Conservation (phyloP, 2,797 vertebrate genomes). For the Anguilla obscura region DNA sequence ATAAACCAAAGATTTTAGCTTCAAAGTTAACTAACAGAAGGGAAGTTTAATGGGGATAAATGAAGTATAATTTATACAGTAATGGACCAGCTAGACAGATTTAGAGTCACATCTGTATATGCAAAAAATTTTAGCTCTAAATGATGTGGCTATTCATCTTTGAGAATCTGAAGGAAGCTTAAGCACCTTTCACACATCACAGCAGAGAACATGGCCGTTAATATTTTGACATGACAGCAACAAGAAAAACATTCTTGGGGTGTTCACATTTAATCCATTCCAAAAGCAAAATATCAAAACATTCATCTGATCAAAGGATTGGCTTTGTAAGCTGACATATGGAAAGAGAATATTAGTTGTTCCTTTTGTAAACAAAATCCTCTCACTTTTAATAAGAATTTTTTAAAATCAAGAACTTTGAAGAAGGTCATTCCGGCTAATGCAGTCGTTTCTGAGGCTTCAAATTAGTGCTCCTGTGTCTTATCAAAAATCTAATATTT, state of each 20-base stretch:
- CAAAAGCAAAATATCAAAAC: neutral
- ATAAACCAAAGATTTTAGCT: neutral
- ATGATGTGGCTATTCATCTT: neutral
- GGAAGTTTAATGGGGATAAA: neutral
- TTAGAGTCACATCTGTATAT: neutral
- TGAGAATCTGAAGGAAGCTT: neutral
- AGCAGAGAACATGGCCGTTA: constrained; percentile 2
- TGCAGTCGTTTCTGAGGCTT: neutral
- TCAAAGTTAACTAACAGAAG: neutral
- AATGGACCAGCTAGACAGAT: neutral
- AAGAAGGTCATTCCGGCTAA: neutral
- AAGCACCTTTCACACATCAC: neutral
- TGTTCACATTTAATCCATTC: neutral
- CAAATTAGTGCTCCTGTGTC: neutral
- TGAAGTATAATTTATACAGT: neutral
- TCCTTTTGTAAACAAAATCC: neutral
- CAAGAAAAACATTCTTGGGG: neutral
- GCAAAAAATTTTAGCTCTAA: neutral
- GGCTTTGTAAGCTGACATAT: constrained; percentile 7
- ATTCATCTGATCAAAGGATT: neutral
- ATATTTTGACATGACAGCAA: neutral
- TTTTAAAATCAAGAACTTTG: neutral
- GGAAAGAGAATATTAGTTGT: neutral
- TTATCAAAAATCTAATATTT: neutral
- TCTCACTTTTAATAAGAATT: neutral